A percentile compares a stretch with the other conserved stretches of the same genome.
Evolutionary conservation across 2,797 vertebrate genomes (phyloP).

Genomic region (Acanthiza pusilla): DNA sequence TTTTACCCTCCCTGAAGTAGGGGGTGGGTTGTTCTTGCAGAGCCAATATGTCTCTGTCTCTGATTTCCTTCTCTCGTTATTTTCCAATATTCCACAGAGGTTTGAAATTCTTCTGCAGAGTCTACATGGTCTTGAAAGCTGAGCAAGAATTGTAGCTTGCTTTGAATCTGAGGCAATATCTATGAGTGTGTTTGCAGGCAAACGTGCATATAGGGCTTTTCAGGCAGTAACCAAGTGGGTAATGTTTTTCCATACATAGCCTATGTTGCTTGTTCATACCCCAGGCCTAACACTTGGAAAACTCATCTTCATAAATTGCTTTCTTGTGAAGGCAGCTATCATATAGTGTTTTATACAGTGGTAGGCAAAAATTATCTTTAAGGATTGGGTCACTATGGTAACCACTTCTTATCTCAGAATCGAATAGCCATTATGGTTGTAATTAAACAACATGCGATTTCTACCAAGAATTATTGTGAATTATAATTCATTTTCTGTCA

Average conservation of each 20-base stretch:
- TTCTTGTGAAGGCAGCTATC: slow-evolving; percentile 7
- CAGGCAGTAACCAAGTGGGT: neutral
- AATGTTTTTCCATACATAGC: neutral
- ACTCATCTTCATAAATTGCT: neutral
- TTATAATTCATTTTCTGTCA: neutral
- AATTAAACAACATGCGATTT: slow-evolving; percentile 35
- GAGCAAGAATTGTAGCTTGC: neutral
- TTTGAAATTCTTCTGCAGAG: neutral
- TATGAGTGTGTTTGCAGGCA: neutral
- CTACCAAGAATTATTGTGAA: slow-evolving; percentile 18
- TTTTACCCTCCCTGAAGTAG: neutral
- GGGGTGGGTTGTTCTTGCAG: neutral
- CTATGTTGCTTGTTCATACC: neutral
- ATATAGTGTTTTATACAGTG: neutral
- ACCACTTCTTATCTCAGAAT: slow-evolving; percentile 51
- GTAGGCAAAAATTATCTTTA: slow-evolving; percentile 44
- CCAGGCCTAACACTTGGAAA: neutral
- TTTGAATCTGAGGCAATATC: neutral
- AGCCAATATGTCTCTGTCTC: neutral
- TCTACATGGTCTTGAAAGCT: neutral
- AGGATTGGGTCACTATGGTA: slow-evolving; percentile 63
- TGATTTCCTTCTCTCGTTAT: neutral
- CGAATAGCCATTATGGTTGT: neutral
- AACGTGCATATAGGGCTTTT: neutral
- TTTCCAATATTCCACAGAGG: neutral